These are phyloP conservation scores for Altica lythri DNA, from an alignment of 2,888 invertebrate species.

Conservation along the genomic window DNA sequence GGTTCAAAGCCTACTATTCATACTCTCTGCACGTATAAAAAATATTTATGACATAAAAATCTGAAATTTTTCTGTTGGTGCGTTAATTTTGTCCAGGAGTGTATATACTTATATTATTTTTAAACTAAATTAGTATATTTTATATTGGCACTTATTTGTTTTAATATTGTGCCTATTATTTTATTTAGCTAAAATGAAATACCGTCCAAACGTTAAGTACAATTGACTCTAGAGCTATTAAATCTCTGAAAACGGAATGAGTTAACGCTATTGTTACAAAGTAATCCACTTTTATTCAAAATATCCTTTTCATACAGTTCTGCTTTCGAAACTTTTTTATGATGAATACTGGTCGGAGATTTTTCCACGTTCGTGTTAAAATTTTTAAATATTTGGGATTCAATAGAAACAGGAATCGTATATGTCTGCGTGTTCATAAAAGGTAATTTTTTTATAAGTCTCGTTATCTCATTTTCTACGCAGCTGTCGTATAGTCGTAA, in stretches of 20 bases:
- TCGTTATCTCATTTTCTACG: slow-evolving; percentile 9
- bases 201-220: slow-evolving; percentile 2
- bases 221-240: slow-evolving; percentile 7
- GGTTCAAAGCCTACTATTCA: too few relatives aligned
- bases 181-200: too few relatives aligned
- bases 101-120: too few relatives aligned
- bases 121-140: too few relatives aligned
- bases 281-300: slow-evolving; percentile 13
- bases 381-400: slow-evolving; percentile 7
- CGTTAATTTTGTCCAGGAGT: too few relatives aligned
- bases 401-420: slow-evolving; percentile 4
- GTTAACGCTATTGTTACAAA: slow-evolving; percentile 14
- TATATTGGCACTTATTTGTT: too few relatives aligned
- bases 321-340: slow-evolving; percentile 8
- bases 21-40: too few relatives aligned
- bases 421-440: neutral
- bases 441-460: slow-evolving; percentile 1
- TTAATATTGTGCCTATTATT: too few relatives aligned
- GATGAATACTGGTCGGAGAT: neutral
- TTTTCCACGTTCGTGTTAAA: slow-evolving; percentile 5
- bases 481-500: slow-evolving; percentile 9
- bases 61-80: too few relatives aligned
- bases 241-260: slow-evolving; percentile 15
- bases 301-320: slow-evolving; percentile 9
- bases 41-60: too few relatives aligned